Conservation (phyloP, 2,113 vertebrate genomes). For the Agelaius phoeniceus region DNA sequence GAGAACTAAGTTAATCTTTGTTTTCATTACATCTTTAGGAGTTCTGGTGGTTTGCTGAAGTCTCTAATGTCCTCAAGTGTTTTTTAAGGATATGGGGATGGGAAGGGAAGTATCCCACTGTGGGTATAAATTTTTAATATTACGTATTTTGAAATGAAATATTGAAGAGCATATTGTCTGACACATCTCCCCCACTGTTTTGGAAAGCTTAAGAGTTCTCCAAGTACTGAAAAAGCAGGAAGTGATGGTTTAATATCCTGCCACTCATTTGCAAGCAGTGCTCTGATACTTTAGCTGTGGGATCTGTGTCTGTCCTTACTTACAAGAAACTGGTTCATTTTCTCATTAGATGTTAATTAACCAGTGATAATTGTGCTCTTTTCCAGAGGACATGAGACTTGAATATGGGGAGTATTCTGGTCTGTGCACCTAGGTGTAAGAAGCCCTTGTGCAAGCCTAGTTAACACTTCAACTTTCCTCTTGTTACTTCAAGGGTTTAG, state of each 20-base stretch:
- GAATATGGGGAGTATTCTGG: not conserved
- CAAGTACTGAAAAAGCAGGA: not conserved
- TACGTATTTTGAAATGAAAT: not conserved
- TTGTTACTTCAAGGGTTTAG: not conserved
- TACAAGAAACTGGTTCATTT: not conserved
- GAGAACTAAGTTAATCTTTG: not conserved
- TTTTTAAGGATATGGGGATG: not conserved
- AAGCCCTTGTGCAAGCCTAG: not conserved
- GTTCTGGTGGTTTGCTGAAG: not conserved
- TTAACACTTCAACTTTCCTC: not conserved
- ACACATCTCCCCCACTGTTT: not conserved
- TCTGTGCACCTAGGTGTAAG: not conserved
- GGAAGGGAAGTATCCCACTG: not conserved
- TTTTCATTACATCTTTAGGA: not conserved
- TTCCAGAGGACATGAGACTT: not conserved
- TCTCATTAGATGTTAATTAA: not conserved
- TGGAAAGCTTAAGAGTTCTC: not conserved
- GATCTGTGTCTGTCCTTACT: not conserved
- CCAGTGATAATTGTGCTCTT: not conserved
- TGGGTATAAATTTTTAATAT: not conserved
- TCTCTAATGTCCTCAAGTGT: not conserved
- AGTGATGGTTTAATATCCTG: not conserved
- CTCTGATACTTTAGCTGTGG: not conserved
- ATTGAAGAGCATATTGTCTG: not conserved
- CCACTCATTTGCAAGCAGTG: not conserved